Evolutionary conservation across 1,140 invertebrate species (phyloP), one percentile per base, ranked within the genome.

Genomic region (Aporrectodea caliginosa): DNA sequence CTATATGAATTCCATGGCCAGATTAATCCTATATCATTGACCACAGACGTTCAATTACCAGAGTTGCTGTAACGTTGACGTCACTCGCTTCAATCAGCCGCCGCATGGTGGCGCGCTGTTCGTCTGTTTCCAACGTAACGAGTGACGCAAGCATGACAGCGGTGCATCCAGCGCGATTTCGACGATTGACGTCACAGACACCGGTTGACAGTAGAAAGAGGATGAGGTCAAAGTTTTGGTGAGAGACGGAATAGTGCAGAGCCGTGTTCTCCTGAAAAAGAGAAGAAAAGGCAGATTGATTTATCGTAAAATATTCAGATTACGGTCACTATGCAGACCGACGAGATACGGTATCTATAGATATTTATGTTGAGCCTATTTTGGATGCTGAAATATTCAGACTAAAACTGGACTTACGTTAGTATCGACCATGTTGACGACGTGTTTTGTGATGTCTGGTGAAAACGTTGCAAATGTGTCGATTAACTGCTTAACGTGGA

Each of bases 241-340:
- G 93, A 0, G 95, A 96, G 16, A 98, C 93, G 6, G 95, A 94
- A 89, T 98, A 98, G 87, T 98, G 96, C 90, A 98, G 92, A 16
- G 94, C 94, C 1, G 95, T 96, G 86, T 98, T 98, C 22, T 94
- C 95, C 93, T 94, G 84, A 16, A 16, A 1, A 68, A 69, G 22
- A 1, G 32, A 73, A 30, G 35, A 0, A 14, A 73, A 33, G 69
- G 27, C 12, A 69, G 0, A 34, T 32, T 14, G 31, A 6, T 16
- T 32, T 74, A 16, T 70, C n/a, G 14, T 14, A 2, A 34, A 78
- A 32, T 34, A 30, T 73, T 33, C 14, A 30, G 22, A 22, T 1
- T 31, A 35, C 14, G 12, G 14, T 34, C 29, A 16, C 12, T 75
- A 16, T n/a, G 12, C 22, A 16, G 16, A 29, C 12, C 29, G 32